phyloP scores from a whole-genome alignment of 2,888 invertebrate species.

The Polymixis lichenea region DNA sequence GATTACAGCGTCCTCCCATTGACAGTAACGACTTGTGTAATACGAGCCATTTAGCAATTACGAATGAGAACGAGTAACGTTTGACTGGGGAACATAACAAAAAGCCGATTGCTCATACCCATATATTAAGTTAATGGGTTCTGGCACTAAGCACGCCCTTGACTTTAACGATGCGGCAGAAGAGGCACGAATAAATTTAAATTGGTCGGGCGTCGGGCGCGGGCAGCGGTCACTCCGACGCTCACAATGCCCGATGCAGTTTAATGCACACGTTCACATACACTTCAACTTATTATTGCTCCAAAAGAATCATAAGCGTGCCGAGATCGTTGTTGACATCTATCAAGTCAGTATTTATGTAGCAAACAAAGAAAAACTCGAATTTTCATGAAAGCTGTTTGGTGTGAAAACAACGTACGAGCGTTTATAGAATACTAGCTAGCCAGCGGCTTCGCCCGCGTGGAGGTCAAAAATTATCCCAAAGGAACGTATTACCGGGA shows the following conservation, averaged over 20 bases:
- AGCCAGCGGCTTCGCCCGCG: too few relatives aligned
- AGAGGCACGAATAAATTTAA: slow-evolving; percentile 84
- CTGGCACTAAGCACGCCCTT: slow-evolving; percentile 83
- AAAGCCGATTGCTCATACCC: slow-evolving; percentile 82
- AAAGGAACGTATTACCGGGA: too few relatives aligned
- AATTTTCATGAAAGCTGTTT: slow-evolving; percentile 1
- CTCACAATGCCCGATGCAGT: slow-evolving; percentile 60
- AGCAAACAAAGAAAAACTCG: background rate
- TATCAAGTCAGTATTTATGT: slow-evolving; percentile 13
- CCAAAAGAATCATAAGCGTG: slow-evolving; percentile 34
- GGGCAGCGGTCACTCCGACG: slow-evolving; percentile 56
- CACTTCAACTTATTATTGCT: slow-evolving; percentile 52
- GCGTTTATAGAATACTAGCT: background rate
- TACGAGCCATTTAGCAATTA: slow-evolving; percentile 81
- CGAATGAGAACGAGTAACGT: slow-evolving; percentile 73
- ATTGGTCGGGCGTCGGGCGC: slow-evolving; percentile 73
- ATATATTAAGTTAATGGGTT: slow-evolving; percentile 85
- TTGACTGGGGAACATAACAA: slow-evolving; percentile 78
- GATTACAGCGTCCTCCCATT: slow-evolving; percentile 66
- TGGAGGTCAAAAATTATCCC: too few relatives aligned
- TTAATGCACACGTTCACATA: slow-evolving; percentile 54
- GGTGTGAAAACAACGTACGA: slow-evolving; percentile 12
- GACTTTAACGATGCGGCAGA: slow-evolving; percentile 82
- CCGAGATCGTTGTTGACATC: slow-evolving; percentile 10
- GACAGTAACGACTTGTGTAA: slow-evolving; percentile 76